Percentiles rank a stretch among this genome's conserved stretches.
Evolutionary conservation across 53 echinoderm and acorn worm species (phyloP).

Genomic region (Zoroaster sp.): DNA sequence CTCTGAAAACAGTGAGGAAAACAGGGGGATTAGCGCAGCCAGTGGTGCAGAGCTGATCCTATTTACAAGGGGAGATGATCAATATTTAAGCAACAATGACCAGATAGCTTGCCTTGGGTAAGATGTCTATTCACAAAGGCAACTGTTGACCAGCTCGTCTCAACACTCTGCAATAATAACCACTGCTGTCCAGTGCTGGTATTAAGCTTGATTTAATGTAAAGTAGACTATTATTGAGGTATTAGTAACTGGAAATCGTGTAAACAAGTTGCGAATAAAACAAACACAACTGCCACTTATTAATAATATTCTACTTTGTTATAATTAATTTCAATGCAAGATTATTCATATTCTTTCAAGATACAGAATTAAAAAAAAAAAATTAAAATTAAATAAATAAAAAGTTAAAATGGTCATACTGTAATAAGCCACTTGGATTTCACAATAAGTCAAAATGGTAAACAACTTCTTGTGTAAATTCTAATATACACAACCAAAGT

Average conservation of each 20-base stretch:
- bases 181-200: neutral
- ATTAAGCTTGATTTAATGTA: neutral
- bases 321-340: too few species aligned
- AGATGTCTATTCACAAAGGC: neutral
- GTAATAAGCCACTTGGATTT: neutral
- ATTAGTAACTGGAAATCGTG: neutral
- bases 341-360: too few species aligned
- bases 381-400: too few species aligned
- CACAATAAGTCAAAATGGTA: too few species aligned
- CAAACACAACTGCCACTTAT: too few species aligned
- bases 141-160: neutral
- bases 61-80: neutral
- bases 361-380: too few species aligned
- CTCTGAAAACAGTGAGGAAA: constrained; percentile 16
- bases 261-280: neutral
- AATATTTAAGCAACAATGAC: constrained; percentile 29
- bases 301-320: too few species aligned
- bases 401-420: neutral
- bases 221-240: neutral
- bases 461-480: too few species aligned
- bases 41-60: constrained; percentile 24
- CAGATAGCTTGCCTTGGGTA: neutral
- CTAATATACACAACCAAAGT: too few species aligned
- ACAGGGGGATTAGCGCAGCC: constrained; percentile 17
- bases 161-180: neutral